These are phyloP conservation scores for Ictalurus punctatus DNA, from an alignment of 2,113 vertebrate species.

Conservation along the genomic window DNA sequence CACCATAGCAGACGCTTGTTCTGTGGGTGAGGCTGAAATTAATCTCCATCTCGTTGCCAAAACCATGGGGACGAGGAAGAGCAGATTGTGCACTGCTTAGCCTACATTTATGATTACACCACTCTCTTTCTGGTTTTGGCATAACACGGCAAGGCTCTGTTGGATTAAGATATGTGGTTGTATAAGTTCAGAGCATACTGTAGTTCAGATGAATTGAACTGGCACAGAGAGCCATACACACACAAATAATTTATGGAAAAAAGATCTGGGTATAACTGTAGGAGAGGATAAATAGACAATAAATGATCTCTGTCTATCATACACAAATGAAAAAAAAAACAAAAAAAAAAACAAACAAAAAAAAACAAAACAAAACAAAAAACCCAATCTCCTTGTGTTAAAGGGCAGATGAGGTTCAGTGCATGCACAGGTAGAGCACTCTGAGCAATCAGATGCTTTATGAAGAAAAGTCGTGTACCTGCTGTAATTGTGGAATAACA, in stretches of 20 bases:
- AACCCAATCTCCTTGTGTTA: not conserved
- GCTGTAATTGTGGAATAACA: slow-evolving; percentile 60
- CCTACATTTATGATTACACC: slow-evolving; percentile 48
- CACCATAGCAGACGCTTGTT: slow-evolving; percentile 39
- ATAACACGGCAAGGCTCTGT: slow-evolving; percentile 21
- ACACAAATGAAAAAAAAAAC: not conserved
- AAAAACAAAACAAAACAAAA: not conserved
- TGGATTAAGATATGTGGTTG: not conserved
- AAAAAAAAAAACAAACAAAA: too few relatives aligned
- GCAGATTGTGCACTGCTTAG: slow-evolving; percentile 42
- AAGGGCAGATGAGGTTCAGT: slow-evolving; percentile 1
- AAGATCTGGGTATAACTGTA: not conserved
- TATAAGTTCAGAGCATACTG: not conserved
- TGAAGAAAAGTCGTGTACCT: slow-evolving; percentile 44
- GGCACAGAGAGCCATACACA: not conserved
- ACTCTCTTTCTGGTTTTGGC: slow-evolving; percentile 24
- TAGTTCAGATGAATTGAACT: slow-evolving; percentile 14
- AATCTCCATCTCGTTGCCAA: slow-evolving; percentile 49
- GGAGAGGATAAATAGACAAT: not conserved
- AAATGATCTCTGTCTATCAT: slow-evolving; percentile 15
- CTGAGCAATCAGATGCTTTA: slow-evolving; percentile 37
- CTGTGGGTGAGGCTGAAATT: slow-evolving; percentile 46
- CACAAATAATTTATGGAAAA: not conserved
- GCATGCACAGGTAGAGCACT: slow-evolving; percentile 20
- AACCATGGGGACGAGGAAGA: slow-evolving; percentile 41